Evolutionary conservation across 2,888 invertebrate species (phyloP), one percentile per base, ranked within the genome.

Genomic region (Molanna angustata): DNA sequence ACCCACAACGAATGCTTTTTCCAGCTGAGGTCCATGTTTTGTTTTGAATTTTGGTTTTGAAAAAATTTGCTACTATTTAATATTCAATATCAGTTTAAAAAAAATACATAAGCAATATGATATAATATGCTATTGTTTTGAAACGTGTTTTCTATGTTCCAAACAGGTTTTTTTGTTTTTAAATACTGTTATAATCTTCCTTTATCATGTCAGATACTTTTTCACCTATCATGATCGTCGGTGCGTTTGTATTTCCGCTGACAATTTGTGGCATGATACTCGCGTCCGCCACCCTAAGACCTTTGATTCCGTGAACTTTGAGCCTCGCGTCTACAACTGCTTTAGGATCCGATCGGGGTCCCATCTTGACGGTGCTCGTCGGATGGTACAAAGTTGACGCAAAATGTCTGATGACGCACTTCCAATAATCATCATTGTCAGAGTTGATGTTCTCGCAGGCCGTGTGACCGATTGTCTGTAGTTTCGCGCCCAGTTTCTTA

Each of bases 181-280:
- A n/a, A n/a, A n/a, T n/a, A n/a, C n/a, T n/a, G n/a, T n/a, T n/a
- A n/a, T n/a, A 83, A 47, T 76, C 71, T 51, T 75, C 66, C 57
- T 81, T 83, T 21, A 86, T 79, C 67, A 84, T 71, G 60, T 83
- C 82, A 0, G 84, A 76, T 1, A 80, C 82, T 63, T 82, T 84
- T 62, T 85, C 84, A 0, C 76, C 84, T 49, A 84, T 82, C 84
- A 84, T 84, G 40, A 83, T 78, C 3, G 71, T 68, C 0, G 84
- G 77, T 1, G 82, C 81, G 61, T 84, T 80, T 0, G 80, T 83
- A 58, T 84, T 84, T 1, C 80, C 83, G 37, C 80, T 78, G 0
- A 80, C 74, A 54, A 84, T 74, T 11, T 64, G 71, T 0, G 85
- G 85, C 82, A 85, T 85, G 18, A 84, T 73, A 64, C 84, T 84